These are phyloP conservation scores for Notodonta ziczac DNA, from an alignment of 2,888 invertebrate species.

Conservation along the genomic window DNA sequence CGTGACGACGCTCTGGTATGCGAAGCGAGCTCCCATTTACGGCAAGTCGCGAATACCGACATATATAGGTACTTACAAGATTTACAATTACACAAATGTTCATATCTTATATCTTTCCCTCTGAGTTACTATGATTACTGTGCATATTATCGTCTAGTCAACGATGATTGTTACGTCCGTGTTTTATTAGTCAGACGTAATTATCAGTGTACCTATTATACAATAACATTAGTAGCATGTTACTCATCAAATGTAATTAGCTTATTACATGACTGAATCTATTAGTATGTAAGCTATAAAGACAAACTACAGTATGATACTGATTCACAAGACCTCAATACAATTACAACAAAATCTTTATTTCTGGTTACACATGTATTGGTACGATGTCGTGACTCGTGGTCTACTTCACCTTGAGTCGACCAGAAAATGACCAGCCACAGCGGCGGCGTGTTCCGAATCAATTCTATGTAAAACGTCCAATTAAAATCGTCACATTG, in stretches of 20 bases:
- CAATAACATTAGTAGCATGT: background rate
- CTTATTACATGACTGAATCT: no score
- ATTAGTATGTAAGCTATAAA: no score
- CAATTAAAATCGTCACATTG: slow-evolving; percentile 68
- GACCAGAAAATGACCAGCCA: slow-evolving; percentile 24
- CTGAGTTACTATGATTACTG: background rate
- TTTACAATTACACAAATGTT: slow-evolving; percentile 30
- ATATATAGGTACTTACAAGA: slow-evolving; percentile 25
- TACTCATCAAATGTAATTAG: background rate
- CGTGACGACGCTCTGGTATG: slow-evolving; percentile 60
- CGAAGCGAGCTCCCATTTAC: slow-evolving; percentile 51
- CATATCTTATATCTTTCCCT: background rate
- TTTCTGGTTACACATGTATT: background rate
- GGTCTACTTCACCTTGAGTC: slow-evolving; percentile 22
- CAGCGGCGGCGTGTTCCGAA: slow-evolving; percentile 29
- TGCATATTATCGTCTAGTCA: background rate
- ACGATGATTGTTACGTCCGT: slow-evolving; percentile 1
- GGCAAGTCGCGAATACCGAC: slow-evolving; percentile 41
- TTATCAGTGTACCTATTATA: background rate
- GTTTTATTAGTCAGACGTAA: slow-evolving; percentile 1
- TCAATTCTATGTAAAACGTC: slow-evolving; percentile 49
- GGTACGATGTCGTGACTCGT: background rate
- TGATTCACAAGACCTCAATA: no score
- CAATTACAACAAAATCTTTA: background rate
- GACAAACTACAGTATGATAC: no score